phyloP scores from a whole-genome alignment of 2,797 vertebrate genomes.

The Sebastes minor region DNA sequence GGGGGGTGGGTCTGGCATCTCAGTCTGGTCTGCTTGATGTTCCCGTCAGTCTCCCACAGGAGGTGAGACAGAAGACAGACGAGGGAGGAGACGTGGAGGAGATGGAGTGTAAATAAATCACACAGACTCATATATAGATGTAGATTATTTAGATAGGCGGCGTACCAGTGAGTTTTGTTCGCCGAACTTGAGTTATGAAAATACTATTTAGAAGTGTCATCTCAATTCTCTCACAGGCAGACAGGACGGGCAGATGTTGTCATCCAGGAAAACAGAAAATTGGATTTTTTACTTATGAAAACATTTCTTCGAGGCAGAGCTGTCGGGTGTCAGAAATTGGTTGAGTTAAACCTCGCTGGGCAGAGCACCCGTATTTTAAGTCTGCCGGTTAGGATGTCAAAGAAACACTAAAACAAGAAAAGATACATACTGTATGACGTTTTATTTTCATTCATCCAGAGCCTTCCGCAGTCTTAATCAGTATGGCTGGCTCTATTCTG shows the following conservation, averaged over 20 bases:
- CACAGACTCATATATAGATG: not conserved
- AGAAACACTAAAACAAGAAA: slow-evolving; percentile 1
- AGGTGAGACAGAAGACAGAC: slow-evolving; percentile 22
- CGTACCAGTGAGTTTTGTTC: not conserved
- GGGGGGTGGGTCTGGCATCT: slow-evolving; percentile 3
- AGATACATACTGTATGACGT: not conserved
- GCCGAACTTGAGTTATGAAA: slow-evolving; percentile 19
- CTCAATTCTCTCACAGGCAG: slow-evolving; percentile 17
- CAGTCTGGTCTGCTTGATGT: slow-evolving; percentile 30
- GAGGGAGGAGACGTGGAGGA: not conserved
- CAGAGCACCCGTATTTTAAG: slow-evolving; percentile 16
- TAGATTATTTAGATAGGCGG: not conserved
- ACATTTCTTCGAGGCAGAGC: slow-evolving; percentile 40
- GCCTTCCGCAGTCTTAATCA: not conserved
- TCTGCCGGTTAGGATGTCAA: slow-evolving; percentile 14
- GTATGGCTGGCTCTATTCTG: not conserved
- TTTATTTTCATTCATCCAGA: not conserved
- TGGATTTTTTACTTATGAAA: slow-evolving; percentile 35
- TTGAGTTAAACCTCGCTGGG: slow-evolving; percentile 30
- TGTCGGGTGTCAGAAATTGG: slow-evolving; percentile 37
- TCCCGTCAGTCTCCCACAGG: slow-evolving; percentile 25
- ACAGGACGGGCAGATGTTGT: slow-evolving; percentile 24
- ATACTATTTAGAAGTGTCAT: slow-evolving; percentile 34
- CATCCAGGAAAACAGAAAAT: slow-evolving; percentile 46
- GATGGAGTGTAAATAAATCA: slow-evolving; percentile 46